Evolutionary conservation across 1,140 invertebrate species (phyloP), one percentile per base, ranked within the genome.

Genomic region (Pseudomyrmex concolor): DNA sequence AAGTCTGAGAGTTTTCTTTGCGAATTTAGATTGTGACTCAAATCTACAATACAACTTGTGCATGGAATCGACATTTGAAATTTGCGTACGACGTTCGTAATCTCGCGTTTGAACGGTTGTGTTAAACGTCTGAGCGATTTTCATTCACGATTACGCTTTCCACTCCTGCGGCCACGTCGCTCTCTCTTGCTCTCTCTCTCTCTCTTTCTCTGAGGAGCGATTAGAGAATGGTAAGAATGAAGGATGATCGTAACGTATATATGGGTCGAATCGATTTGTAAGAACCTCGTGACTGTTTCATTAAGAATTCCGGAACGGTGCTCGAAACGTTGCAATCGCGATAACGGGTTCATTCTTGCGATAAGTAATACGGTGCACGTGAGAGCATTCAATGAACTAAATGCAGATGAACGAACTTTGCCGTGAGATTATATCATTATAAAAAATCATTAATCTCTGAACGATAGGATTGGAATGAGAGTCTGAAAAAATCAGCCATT

Each of bases 291-390:
- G 66, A 80, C 19, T 19, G 67, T 80, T 80, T 80, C 76, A 80
- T 80, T 80, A 80, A 60, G 54, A 71, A 80, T 80, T 80, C 76
- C 43, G 15, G 54, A 59, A 71, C 66, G 66, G 19, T 59, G 15
- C 12, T 71, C 54, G 45, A 48, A 43, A 78, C 15, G 54, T 57
- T 57, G 51, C 34, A 48, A 48, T 71, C 22, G 19, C n/a, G 76
- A 80, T 80, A 80, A 80, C 54, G 76, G 76, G n/a, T 71, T 80
- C 43, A 80, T 80, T 59, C 45, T 80, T 71, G 25, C 54, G 66
- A 80, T 80, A 80, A 80, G 76, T 80, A 60, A 80, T 80, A 80
- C 8, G 54, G 22, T 7, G 54, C 43, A 80, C 54, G 76, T 80
- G 76, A 17, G 54, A 80, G 54, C 10, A 48, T 2, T 12, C 9